phyloP scores from a whole-genome alignment of 2,888 invertebrate genomes.

The Coremacera marginata region DNA sequence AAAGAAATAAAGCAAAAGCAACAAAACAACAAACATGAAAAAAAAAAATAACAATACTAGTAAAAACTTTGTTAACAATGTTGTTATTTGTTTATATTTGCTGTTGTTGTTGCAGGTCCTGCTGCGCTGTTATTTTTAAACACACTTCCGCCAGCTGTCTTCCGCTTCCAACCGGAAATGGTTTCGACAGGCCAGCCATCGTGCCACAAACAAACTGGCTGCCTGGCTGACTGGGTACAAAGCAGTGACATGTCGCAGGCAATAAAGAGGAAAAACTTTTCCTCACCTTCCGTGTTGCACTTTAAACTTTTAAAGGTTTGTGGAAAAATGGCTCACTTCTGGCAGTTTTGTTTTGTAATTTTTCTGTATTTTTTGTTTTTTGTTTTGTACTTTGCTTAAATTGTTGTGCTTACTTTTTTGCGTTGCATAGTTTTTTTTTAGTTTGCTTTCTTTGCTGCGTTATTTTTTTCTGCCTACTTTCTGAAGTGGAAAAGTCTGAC shows the following conservation, averaged over 20 bases:
- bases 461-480: background rate
- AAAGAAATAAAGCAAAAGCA: background rate
- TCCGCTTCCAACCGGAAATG: constrained; percentile 23
- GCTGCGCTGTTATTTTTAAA: constrained; percentile 24
- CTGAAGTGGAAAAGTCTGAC: background rate
- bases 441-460: background rate
- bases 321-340: background rate
- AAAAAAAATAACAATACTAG: background rate
- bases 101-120: constrained; percentile 12
- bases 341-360: background rate
- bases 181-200: constrained; percentile 26
- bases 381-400: background rate
- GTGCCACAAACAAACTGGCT: too few relatives aligned
- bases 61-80: constrained; percentile 28
- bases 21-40: background rate
- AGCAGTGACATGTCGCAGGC: constrained; percentile 32
- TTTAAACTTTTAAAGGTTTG: constrained; percentile 42
- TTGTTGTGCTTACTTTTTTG: background rate
- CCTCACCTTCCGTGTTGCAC: constrained; percentile 46
- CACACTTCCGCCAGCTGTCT: constrained; percentile 26
- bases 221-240: background rate
- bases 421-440: background rate
- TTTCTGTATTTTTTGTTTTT: background rate
- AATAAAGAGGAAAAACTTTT: constrained; percentile 46
- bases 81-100: constrained; percentile 29